A percentile compares a stretch with the other conserved stretches of the same genome.
These are phyloP conservation scores for Poeciliopsis paucimaculata DNA, from an alignment of 2,797 vertebrate genomes.

Conservation along the genomic window DNA sequence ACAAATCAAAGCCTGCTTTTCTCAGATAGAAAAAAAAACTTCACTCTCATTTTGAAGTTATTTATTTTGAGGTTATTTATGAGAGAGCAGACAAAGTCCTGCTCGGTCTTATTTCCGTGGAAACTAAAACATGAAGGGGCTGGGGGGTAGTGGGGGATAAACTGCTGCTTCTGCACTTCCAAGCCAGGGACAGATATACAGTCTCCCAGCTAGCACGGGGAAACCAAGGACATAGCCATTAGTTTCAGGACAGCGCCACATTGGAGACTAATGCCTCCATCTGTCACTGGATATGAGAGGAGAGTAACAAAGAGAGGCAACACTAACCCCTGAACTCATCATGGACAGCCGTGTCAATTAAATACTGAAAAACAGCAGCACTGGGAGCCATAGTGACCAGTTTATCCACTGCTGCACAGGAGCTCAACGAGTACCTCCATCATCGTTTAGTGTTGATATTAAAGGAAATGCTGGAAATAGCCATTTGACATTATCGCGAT, in stretches of 20 bases:
- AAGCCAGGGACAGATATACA: constrained; percentile 80
- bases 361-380: constrained; percentile 81
- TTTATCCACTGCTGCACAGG: constrained; percentile 50
- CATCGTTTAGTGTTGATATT: constrained; percentile 43
- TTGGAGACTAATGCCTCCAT: constrained; percentile 83
- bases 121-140: constrained; percentile 74
- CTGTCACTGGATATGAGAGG: constrained; percentile 82
- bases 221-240: constrained; percentile 84
- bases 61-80: constrained; percentile 78
- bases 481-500: constrained; percentile 35
- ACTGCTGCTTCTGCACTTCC: constrained; percentile 82
- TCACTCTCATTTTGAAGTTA: constrained; percentile 65
- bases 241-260: constrained; percentile 83
- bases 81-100: constrained; percentile 73
- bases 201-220: constrained; percentile 71
- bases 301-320: constrained; percentile 82
- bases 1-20: constrained; percentile 65
- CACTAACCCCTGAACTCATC: constrained; percentile 83
- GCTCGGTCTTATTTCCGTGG: constrained; percentile 77
- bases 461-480: constrained; percentile 37
- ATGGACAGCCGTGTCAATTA: constrained; percentile 82
- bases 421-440: constrained; percentile 41
- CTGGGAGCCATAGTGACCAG: constrained; percentile 72
- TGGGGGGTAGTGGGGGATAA: constrained; percentile 57
- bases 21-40: constrained; percentile 49